A percentile compares a stretch with the other conserved stretches of the same genome.
Conservation (phyloP, 2,888 invertebrate genomes). For the Chymomyza procnemis region DNA sequence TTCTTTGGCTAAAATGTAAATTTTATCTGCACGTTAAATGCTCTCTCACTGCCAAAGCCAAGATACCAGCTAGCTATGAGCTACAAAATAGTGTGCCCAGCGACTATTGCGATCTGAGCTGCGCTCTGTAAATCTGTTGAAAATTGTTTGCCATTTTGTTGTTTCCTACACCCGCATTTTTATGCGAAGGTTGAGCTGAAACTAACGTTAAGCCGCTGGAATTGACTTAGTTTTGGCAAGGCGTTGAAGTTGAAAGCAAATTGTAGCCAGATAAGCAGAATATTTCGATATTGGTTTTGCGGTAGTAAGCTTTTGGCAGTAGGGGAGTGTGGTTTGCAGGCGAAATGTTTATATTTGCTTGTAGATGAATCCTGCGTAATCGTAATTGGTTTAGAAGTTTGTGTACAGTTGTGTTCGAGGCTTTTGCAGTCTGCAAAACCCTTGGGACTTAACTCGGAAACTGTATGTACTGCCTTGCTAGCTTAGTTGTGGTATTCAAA, state of each 20-base stretch:
- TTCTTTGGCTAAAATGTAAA: conserved; percentile 55
- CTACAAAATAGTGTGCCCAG: conserved; percentile 30
- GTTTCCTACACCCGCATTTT: background rate
- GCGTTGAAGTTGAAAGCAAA: conserved; percentile 6
- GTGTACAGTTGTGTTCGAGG: background rate
- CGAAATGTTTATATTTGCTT: background rate
- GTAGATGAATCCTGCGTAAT: background rate
- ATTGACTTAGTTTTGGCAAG: conserved; percentile 42
- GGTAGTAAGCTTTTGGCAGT: background rate
- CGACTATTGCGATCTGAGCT: conserved; percentile 40
- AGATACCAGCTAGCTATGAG: conserved; percentile 13
- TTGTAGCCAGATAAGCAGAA: conserved; percentile 21
- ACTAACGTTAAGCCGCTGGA: conserved; percentile 51
- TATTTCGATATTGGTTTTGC: conserved; percentile 30
- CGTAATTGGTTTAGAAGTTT: background rate
- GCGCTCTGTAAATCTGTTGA: conserved; percentile 56
- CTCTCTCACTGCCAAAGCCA: background rate
- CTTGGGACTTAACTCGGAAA: background rate
- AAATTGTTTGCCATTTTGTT: conserved; percentile 42
- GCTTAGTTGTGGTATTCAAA: background rate
- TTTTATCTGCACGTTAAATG: conserved; percentile 59
- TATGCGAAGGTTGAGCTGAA: conserved; percentile 34
- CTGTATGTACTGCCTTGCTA: background rate
- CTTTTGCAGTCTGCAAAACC: background rate
- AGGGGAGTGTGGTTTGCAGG: no score